Base-by-base conservation (phyloP, 2,888 invertebrate genomes). In the Cephus runcator region DNA sequence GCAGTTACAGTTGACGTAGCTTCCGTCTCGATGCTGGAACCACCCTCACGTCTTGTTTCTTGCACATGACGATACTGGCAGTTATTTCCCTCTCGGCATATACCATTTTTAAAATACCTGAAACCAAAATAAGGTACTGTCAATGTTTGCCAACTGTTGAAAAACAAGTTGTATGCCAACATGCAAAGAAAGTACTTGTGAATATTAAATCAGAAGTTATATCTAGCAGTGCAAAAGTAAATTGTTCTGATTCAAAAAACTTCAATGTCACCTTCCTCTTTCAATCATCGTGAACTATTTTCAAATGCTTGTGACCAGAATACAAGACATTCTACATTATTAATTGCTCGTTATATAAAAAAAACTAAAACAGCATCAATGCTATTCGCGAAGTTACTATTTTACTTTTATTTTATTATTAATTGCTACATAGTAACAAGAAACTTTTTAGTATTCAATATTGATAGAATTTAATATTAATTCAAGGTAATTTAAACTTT, bases 71-170 rank as follows among this genome's bases (percentile, higher is more conserved):
- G 87, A 78, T 90, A 91, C 77, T 88, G 87, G 82, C 91, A 91
- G 76, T 90, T 90, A 76, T 80, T 85, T 31, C 91, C 91, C 79
- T 90, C 90, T 11, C 91, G 87, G 80, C 91, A 91, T 56, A 86
- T 81, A 77, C 91, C 91, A 87, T 89, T 91, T 83, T 88, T 90
- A 82, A 88, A 91, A 79, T 90, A 91, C 81, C 91, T 91, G 71
- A 15, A 87, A 85, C 6, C 35, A 73, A 71, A 34, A 34, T 4
- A 34, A 71, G 1, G 9, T 71, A 23, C 9, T 15, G 56, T 56
- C 9, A 56, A 23, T 56, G 15, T 56, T 15, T 56, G 56, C 9
- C 15, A 56, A 56, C 23, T 23, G 23, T 23, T 23, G 56, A 56
- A 23, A 40, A 56, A 56, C 56, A 23, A 56, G 9, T 56, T 56